These are phyloP conservation scores for Tragelaphus scriptus DNA, from an alignment of 2,113 vertebrate genomes.

Conservation along the genomic window DNA sequence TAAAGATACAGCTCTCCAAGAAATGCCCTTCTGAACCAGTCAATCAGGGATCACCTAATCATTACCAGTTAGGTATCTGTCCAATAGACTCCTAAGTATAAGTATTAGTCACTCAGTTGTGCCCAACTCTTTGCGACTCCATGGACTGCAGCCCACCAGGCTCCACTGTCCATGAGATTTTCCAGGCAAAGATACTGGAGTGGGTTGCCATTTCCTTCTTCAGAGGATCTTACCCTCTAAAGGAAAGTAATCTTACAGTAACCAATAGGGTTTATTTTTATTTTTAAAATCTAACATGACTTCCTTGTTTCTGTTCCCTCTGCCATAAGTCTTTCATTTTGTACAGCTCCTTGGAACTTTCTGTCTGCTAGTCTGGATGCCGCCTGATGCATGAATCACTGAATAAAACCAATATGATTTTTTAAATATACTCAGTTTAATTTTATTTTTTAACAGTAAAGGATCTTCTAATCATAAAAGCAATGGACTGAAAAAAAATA, in stretches of 20 bases:
- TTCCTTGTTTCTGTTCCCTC: background rate
- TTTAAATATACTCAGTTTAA: background rate
- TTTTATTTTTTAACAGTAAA: background rate
- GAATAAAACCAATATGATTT: background rate
- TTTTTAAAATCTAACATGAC: background rate
- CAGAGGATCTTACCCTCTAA: background rate
- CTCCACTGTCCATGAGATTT: too few relatives aligned
- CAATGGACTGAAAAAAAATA: background rate
- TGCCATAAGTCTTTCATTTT: background rate
- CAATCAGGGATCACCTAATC: background rate
- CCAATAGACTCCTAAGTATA: background rate
- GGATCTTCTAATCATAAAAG: background rate
- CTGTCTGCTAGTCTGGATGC: background rate
- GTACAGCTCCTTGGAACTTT: background rate
- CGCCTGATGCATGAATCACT: background rate
- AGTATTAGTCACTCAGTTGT: too few relatives aligned
- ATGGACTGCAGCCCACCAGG: too few relatives aligned
- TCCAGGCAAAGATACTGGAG: too few relatives aligned
- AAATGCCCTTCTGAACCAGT: background rate
- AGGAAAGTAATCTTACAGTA: background rate
- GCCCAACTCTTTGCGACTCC: too few relatives aligned
- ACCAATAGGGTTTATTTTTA: background rate
- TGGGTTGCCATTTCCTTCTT: too few relatives aligned
- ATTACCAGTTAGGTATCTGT: background rate
- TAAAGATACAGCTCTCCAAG: background rate